Percentiles rank a stretch among this genome's conserved stretches.
Conservation (phyloP, 1,140 invertebrate species). For the Heterodera schachtii region DNA sequence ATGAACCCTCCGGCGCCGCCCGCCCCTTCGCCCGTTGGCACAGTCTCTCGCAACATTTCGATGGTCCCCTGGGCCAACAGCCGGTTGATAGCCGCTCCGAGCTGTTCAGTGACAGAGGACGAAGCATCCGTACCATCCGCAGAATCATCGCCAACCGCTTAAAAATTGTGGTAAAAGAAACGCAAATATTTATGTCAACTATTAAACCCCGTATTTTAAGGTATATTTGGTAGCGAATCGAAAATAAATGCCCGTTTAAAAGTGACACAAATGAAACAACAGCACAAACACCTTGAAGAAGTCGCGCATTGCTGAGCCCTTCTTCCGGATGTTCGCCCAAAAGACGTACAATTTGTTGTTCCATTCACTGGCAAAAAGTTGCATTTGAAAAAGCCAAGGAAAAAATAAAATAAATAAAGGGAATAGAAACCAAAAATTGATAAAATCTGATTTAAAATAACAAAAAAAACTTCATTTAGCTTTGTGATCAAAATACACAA, state of each 20-base stretch:
- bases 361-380: not conserved
- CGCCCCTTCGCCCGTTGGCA: not conserved
- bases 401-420: no score
- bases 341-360: conserved; percentile 23
- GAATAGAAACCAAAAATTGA: no score
- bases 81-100: conserved; percentile 29
- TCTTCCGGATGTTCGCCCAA: conserved; percentile 24
- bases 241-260: no score
- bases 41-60: conserved; percentile 42
- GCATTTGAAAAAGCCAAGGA: not conserved
- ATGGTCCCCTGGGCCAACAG: conserved; percentile 32
- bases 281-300: conserved; percentile 2
- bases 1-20: conserved; percentile 35
- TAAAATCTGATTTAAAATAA: no score
- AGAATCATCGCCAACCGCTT: not conserved
- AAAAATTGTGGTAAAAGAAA: not conserved
- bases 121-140: not conserved
- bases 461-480: no score
- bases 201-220: no score
- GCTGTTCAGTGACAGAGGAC: conserved; percentile 2
- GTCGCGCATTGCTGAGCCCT: conserved; percentile 26
- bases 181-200: no score
- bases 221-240: no score
- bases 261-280: no score
- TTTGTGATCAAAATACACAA: no score